phyloP scores from a whole-genome alignment of 2,888 invertebrate genomes.

The Drosophila eohydei region DNA sequence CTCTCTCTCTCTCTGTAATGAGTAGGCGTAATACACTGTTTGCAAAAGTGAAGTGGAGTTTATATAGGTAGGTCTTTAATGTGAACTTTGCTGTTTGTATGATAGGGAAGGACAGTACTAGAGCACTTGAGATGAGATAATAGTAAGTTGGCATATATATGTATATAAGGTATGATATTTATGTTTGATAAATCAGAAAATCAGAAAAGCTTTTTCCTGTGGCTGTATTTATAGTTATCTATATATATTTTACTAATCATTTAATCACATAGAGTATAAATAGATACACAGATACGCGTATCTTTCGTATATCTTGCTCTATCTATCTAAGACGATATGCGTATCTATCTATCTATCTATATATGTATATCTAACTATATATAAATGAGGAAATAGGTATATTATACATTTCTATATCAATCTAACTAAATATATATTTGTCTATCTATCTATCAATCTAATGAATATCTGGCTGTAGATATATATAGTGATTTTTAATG shows the following conservation, averaged over 20 bases:
- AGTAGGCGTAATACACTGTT: background rate
- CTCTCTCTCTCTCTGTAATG: constrained; percentile 4
- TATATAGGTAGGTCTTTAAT: background rate
- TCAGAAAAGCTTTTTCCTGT: background rate
- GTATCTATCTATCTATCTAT: too few species aligned
- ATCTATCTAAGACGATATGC: too few species aligned
- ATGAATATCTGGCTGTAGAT: too few species aligned
- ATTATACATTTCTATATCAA: too few species aligned
- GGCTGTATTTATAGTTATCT: too few species aligned
- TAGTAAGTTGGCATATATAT: background rate
- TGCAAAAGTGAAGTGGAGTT: background rate
- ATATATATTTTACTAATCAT: too few species aligned
- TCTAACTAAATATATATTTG: too few species aligned
- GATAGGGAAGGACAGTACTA: background rate
- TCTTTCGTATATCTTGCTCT: too few species aligned
- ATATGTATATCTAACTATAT: background rate
- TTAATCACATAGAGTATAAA: too few species aligned
- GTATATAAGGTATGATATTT: background rate
- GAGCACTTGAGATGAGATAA: background rate
- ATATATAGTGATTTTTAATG: too few species aligned
- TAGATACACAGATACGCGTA: too few species aligned
- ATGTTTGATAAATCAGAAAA: background rate
- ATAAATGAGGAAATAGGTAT: background rate
- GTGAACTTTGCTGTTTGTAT: background rate
- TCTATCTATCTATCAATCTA: too few species aligned